Percentiles rank a stretch among this genome's conserved stretches.
Evolutionary conservation across 2,888 invertebrate species (phyloP).

Genomic region (Erebia aethiops): DNA sequence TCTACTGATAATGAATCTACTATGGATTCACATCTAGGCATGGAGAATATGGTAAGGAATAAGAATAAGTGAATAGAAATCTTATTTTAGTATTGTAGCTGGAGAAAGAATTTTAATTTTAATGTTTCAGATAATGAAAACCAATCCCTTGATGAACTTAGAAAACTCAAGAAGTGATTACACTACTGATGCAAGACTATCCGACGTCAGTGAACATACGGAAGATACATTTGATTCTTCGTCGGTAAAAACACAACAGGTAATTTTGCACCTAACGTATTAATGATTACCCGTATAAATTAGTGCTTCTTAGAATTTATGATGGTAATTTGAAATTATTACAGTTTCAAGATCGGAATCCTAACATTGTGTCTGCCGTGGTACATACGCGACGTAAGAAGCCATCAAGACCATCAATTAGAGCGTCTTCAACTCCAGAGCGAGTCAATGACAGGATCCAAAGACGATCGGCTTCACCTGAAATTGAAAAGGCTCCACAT

Average conservation of each 20-base stretch:
- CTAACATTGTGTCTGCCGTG: constrained; percentile 71
- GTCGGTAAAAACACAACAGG: constrained; percentile 61
- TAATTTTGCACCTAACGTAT: constrained; percentile 38
- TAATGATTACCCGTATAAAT: too few relatives aligned
- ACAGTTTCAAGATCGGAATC: constrained; percentile 69
- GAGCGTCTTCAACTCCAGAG: constrained; percentile 59
- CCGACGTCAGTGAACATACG: constrained; percentile 70
- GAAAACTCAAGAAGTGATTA: constrained; percentile 63
- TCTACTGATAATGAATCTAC: constrained; percentile 68
- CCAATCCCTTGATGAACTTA: constrained; percentile 70
- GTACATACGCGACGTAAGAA: constrained; percentile 73
- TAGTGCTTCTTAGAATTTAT: too few relatives aligned
- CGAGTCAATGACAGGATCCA: constrained; percentile 62
- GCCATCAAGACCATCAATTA: constrained; percentile 59
- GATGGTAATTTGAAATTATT: constrained; percentile 1
- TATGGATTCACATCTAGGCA: constrained; percentile 67
- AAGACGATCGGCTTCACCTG: constrained; percentile 71
- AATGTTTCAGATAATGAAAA: constrained; percentile 65
- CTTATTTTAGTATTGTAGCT: background rate
- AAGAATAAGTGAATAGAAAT: constrained; percentile 37
- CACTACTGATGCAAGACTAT: constrained; percentile 64
- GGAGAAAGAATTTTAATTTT: background rate
- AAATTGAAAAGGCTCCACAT: constrained; percentile 76
- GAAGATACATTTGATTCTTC: constrained; percentile 69
- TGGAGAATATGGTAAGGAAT: constrained; percentile 76